Percentiles rank a stretch among this genome's conserved stretches.
Evolutionary conservation across 2,888 invertebrate genomes (phyloP).

Genomic region (Netelia virgata): DNA sequence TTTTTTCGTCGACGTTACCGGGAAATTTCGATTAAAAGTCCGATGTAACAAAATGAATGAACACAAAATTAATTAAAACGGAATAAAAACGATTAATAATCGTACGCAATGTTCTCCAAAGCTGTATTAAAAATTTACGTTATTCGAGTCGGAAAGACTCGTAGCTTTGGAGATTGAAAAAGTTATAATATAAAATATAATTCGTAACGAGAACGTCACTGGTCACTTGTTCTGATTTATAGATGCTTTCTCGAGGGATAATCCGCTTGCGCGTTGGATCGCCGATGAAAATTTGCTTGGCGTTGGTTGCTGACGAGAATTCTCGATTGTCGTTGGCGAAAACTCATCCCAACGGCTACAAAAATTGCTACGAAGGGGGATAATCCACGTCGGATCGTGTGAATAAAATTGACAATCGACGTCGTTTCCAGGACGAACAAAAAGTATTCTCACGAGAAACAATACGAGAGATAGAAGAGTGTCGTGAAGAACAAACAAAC

Average conservation of each 20-base stretch:
- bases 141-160: too few species aligned
- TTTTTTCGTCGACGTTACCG: not conserved
- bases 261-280: not conserved
- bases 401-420: slow-evolving; percentile 19
- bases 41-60: too few species aligned
- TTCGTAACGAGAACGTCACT: not conserved
- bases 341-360: not conserved
- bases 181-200: not conserved
- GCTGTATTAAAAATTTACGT: not conserved
- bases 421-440: not conserved
- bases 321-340: not conserved
- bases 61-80: too few species aligned
- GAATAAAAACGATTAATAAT: too few species aligned
- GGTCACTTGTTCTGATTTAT: not conserved
- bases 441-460: not conserved
- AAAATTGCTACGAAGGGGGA: not conserved
- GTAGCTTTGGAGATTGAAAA: too few species aligned
- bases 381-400: slow-evolving; percentile 10
- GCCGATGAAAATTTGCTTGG: not conserved
- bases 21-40: too few species aligned
- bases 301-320: not conserved
- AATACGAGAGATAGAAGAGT: slow-evolving; percentile 6
- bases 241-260: slow-evolving; percentile 4
- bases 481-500: not conserved
- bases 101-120: not conserved